phyloP scores from a whole-genome alignment of 2,888 invertebrate genomes.

The Quadriops clusia region DNA sequence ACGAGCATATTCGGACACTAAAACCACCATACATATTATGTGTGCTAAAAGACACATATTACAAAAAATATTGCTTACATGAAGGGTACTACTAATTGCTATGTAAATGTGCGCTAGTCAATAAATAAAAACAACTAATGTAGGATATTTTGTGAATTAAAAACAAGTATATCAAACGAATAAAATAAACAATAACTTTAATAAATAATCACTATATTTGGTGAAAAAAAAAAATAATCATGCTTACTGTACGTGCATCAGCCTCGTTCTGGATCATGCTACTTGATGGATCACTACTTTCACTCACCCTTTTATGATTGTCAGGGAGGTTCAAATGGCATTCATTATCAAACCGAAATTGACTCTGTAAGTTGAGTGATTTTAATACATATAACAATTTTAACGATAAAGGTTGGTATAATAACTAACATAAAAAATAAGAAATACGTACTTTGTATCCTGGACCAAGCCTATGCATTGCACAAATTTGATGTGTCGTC shows the following conservation, averaged over 20 bases:
- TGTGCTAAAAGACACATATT: no score
- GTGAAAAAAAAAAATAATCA: constrained; percentile 26
- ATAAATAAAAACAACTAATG: constrained; percentile 29
- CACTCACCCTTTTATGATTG: constrained; percentile 96
- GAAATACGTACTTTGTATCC: constrained; percentile 81
- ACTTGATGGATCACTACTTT: constrained; percentile 24
- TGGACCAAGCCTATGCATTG: constrained; percentile 95
- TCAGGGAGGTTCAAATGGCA: constrained; percentile 95
- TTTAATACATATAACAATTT: no score
- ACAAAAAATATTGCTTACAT: constrained; percentile 4
- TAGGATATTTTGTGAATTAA: constrained; percentile 2
- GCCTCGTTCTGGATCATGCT: constrained; percentile 34
- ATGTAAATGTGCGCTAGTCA: no score
- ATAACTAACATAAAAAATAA: no score
- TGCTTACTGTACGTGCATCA: constrained; percentile 48
- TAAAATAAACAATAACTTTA: background rate
- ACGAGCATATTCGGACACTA: constrained; percentile 3
- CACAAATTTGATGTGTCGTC: constrained; percentile 94
- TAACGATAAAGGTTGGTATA: no score
- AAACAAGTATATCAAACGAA: constrained; percentile 3
- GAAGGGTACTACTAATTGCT: no score
- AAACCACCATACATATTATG: no score
- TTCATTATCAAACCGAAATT: constrained; percentile 99
- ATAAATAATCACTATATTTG: constrained; percentile 11
- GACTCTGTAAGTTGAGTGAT: constrained; percentile 93